Evolutionary conservation across 37 sponge, comb jelly and placozoan genomes (phyloP).

Genomic region (Cliona cf. orientalis): DNA sequence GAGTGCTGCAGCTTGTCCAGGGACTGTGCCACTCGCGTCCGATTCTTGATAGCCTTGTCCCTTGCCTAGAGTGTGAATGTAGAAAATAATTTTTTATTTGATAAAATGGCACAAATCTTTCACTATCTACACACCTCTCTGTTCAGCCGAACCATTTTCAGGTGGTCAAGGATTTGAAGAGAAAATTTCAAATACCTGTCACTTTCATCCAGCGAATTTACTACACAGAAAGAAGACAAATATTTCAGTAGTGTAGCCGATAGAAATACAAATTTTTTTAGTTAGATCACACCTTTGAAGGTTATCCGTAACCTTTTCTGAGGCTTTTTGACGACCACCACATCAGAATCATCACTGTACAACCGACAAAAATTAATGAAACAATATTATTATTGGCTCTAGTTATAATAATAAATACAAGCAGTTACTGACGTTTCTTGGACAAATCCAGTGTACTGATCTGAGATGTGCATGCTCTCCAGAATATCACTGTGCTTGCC

Average conservation of each 20-base stretch:
- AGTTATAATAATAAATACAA: not conserved
- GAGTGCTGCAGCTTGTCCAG: slow-evolving; percentile 65
- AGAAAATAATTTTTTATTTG: not conserved
- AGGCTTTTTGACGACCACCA: slow-evolving; percentile 42
- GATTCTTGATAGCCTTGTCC: slow-evolving; percentile 66
- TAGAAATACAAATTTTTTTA: too few species aligned
- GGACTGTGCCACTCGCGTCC: slow-evolving; percentile 44
- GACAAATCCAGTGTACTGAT: slow-evolving; percentile 72
- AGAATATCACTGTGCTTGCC: slow-evolving; percentile 23
- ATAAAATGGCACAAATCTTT: not conserved
- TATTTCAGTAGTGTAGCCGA: too few species aligned
- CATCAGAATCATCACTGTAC: slow-evolving; percentile 58
- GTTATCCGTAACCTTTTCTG: slow-evolving; percentile 48
- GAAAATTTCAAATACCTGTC: slow-evolving; percentile 43
- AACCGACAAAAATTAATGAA: not conserved
- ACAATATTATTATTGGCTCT: not conserved
- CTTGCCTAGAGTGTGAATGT: slow-evolving; percentile 43
- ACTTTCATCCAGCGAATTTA: not conserved
- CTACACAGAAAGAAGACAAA: too few species aligned
- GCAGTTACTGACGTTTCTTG: slow-evolving; percentile 37
- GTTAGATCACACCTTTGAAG: slow-evolving; percentile 55
- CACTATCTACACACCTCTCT: slow-evolving; percentile 59
- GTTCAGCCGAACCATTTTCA: slow-evolving; percentile 49
- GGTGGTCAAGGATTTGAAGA: slow-evolving; percentile 54
- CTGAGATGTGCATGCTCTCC: slow-evolving; percentile 68